Evolutionary conservation across 2,888 invertebrate species (phyloP).

Genomic region (Tortrix viridana): DNA sequence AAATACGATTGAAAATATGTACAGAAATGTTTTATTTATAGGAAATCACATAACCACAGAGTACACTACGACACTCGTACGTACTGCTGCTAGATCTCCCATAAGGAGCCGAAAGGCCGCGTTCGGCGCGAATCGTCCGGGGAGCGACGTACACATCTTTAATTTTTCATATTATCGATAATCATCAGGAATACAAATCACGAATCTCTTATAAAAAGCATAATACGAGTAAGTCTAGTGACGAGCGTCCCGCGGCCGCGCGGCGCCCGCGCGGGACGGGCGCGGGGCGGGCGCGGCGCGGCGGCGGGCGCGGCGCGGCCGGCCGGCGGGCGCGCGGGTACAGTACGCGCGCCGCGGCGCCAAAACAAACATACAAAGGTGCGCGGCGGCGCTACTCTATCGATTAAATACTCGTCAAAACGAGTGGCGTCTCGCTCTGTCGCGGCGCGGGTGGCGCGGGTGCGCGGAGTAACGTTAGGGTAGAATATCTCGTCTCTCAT

Average conservation of each 20-base stretch:
- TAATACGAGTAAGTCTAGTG: conserved; percentile 76
- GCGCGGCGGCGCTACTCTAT: conserved; percentile 35
- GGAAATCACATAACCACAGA: conserved; percentile 75
- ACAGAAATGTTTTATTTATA: conserved; percentile 81
- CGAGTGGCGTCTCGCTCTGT: conserved; percentile 17
- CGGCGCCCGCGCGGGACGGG: conserved; percentile 6
- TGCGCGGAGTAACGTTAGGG: conserved; percentile 40
- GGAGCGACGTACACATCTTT: conserved; percentile 76
- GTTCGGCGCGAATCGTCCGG: conserved; percentile 69
- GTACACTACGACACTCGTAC: conserved; percentile 65
- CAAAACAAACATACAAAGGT: conserved; percentile 29
- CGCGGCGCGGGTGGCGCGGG: conserved; percentile 34
- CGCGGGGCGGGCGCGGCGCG: conserved; percentile 28
- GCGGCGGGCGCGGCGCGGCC: conserved; percentile 10
- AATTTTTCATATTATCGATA: conserved; percentile 77
- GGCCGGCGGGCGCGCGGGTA: conserved; percentile 28
- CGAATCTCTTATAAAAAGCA: conserved; percentile 83
- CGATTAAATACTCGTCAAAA: conserved; percentile 20
- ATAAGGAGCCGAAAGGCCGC: conserved; percentile 65
- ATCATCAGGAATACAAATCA: conserved; percentile 83
- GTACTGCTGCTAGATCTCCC: conserved; percentile 67
- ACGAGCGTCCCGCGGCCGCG: conserved; percentile 30
- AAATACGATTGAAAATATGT: conserved; percentile 81
- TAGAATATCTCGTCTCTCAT: conserved; percentile 35
- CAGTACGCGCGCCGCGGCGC: conserved; percentile 34